Evolutionary conservation across 2,888 invertebrate genomes (phyloP), one percentile per base, ranked within the genome.

Genomic region (Polylopha cassiicola): DNA sequence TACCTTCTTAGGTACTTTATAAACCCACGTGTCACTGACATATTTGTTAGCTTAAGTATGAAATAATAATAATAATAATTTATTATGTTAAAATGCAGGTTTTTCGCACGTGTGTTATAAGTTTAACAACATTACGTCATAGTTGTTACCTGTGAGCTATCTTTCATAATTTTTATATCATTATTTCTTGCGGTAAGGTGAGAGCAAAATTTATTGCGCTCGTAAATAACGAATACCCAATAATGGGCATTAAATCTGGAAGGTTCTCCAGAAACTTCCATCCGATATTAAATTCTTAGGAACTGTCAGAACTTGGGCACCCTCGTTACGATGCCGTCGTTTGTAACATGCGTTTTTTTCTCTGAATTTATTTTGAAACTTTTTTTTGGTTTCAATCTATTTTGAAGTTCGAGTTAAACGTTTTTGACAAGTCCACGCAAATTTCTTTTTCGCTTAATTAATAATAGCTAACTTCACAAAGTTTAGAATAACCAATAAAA

Each of bases 211-310:
- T 66, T 74, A 73, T 65, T 53, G 48, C 50, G 43, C 39, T 46
- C 57, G 58, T 73, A 73, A 73, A 73, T 75, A 71, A 65, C 58
- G 44, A 48, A 39, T 46, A 59, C 55, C 69, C 67, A 72, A 73
- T 73, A 73, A 73, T 63, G 64, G 57, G 56, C 52, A 59, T 64
- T 64, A 70, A 64, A 67, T 61, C 64, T 64, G 49, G 48, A 48
- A 48, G 52, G 50, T 55, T 50, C 24, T 27, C 21, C 22, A 26
- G 34, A 31, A 42, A 34, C 37, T 48, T 42, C 37, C 22, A 47
- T 43, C 47, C 48, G 50, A 57, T 63, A 63, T 63, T 61, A 63
- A 63, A 63, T 61, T 57, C 58, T 57, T 55, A 53, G 51, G 52
- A 55, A 44, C 61, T 62, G 47, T 54, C 48, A 51, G 47, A 52